phyloP scores from a whole-genome alignment of 2,113 vertebrate genomes.

The Hypanus sabinus region DNA sequence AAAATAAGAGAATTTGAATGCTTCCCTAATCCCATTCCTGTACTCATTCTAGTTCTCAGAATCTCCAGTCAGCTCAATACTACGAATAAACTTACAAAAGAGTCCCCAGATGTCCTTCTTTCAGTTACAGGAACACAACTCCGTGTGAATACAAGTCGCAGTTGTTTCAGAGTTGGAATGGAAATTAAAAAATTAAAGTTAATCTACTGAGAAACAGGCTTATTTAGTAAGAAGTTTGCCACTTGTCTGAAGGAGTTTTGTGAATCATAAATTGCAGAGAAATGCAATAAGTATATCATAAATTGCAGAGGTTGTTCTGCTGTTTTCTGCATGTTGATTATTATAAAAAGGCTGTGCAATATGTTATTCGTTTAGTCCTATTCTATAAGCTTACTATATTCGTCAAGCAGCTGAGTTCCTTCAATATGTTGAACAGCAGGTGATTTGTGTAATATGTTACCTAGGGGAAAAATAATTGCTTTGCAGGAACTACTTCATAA shows the following conservation, averaged over 20 bases:
- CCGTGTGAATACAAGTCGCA: neutral
- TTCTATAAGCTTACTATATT: neutral
- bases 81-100: neutral
- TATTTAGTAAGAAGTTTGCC: neutral
- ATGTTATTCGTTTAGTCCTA: neutral
- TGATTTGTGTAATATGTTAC: neutral
- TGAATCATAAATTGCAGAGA: neutral
- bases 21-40: no score
- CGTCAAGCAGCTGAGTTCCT: neutral
- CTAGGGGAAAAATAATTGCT: neutral
- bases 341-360: neutral
- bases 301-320: neutral
- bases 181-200: neutral
- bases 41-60: neutral
- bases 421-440: neutral
- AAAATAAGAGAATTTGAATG: neutral
- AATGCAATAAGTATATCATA: neutral
- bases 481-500: constrained; percentile 10
- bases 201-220: neutral
- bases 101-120: neutral
- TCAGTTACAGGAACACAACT: neutral
- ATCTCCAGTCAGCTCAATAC: neutral
- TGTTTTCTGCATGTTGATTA: neutral
- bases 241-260: neutral
- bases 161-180: neutral